Conservation (phyloP, 1,140 invertebrate genomes). For the Brachionus sp. region DNA sequence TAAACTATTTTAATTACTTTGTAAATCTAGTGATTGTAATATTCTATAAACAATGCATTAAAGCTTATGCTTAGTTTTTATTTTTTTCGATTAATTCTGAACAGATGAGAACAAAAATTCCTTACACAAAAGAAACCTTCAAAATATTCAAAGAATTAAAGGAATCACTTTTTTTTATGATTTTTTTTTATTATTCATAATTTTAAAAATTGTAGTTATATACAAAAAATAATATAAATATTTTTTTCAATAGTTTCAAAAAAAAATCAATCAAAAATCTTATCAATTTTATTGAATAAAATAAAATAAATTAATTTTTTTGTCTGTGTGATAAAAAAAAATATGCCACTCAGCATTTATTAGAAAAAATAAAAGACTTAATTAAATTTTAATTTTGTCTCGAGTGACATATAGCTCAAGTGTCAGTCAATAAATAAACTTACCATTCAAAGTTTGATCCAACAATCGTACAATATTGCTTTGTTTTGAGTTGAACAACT, state of each 20-base stretch:
- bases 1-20: neutral
- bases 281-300: no score
- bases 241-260: no score
- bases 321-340: neutral
- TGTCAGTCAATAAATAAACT: neutral
- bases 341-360: neutral
- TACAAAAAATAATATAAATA: no score
- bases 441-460: constrained; percentile 15
- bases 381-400: constrained; percentile 4
- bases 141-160: neutral
- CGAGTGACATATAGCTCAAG: neutral
- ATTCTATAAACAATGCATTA: neutral
- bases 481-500: constrained; percentile 12
- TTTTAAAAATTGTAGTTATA: no score
- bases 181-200: no score
- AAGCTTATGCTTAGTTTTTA: neutral
- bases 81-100: neutral
- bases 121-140: neutral
- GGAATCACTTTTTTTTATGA: no score
- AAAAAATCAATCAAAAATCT: neutral
- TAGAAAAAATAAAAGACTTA: neutral
- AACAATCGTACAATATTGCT: neutral
- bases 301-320: neutral
- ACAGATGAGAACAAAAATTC: neutral
- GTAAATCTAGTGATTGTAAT: neutral